A percentile compares a stretch with the other conserved stretches of the same genome.
Conservation (phyloP, 2,888 invertebrate species). For the Zhuqinia jingwanae region DNA sequence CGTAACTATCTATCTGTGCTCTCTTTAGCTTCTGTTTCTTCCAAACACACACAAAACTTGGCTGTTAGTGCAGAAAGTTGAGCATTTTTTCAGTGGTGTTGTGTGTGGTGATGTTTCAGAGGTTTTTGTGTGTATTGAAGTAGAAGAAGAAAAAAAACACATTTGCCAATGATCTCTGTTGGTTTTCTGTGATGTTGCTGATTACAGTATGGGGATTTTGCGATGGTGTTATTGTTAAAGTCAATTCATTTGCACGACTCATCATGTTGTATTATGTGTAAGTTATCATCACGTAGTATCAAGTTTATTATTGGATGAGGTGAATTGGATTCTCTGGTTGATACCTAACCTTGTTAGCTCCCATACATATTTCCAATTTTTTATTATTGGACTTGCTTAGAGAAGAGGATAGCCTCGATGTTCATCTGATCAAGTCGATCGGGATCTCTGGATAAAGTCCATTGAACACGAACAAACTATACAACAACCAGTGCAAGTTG, state of each 20-base stretch:
- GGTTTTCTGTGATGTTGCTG: background rate
- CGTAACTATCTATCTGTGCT: conserved; percentile 18
- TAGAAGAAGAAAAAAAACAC: background rate
- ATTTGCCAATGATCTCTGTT: conserved; percentile 8
- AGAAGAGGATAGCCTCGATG: conserved; percentile 13
- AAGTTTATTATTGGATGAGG: background rate
- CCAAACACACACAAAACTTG: conserved; percentile 44
- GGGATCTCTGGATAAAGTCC: background rate
- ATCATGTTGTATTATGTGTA: conserved; percentile 14
- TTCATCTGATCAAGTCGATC: conserved; percentile 28
- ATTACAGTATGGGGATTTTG: background rate
- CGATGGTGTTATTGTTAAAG: conserved; percentile 37
- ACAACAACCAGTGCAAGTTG: background rate
- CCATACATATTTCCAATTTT: conserved; percentile 29
- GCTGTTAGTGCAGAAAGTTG: conserved; percentile 58
- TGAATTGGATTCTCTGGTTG: background rate
- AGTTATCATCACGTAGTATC: conserved; percentile 26
- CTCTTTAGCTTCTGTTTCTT: conserved; percentile 40
- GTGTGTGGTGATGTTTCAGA: conserved; percentile 1
- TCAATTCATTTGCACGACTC: conserved; percentile 48
- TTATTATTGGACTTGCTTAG: conserved; percentile 20
- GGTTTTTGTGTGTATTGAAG: background rate
- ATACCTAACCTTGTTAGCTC: conserved; percentile 12
- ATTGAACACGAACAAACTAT: too few species aligned
- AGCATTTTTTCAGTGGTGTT: conserved; percentile 52